These are phyloP conservation scores for Bambusicola thoracicus DNA, from an alignment of 2,113 vertebrate genomes.

Conservation along the genomic window DNA sequence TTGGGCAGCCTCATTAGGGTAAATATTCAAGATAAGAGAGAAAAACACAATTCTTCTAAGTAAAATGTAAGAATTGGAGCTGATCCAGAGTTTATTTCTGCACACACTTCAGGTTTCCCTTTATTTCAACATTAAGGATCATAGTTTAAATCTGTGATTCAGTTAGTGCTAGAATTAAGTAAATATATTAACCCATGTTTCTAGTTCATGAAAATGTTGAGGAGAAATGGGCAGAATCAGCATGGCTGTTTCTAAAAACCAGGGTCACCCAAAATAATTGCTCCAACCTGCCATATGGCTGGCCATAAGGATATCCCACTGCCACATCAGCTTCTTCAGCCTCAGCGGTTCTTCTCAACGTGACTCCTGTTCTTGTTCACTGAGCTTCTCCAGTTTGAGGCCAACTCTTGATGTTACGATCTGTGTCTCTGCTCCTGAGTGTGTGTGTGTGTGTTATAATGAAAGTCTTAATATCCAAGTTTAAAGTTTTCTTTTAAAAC, in stretches of 20 bases:
- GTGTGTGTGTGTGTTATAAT: fast-evolving
- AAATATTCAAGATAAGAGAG: neutral
- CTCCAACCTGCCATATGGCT: neutral
- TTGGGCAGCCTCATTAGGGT: neutral
- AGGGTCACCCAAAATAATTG: neutral
- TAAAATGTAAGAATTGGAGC: neutral
- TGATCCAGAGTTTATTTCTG: neutral
- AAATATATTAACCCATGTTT: neutral
- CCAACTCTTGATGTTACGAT: fast-evolving
- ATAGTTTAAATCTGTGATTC: neutral
- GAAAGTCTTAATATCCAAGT: neutral
- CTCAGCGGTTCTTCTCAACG: neutral
- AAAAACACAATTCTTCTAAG: neutral
- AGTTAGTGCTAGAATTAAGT: neutral
- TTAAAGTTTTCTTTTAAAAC: neutral
- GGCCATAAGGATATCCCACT: neutral
- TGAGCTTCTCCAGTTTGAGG: neutral
- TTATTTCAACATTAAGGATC: neutral
- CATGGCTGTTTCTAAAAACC: neutral
- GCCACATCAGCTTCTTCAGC: fast-evolving
- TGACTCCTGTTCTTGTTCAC: neutral
- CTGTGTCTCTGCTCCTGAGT: neutral
- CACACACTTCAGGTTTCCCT: neutral
- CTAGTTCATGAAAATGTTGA: neutral
- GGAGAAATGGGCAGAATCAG: neutral